Conservation (phyloP, 2,113 vertebrate species). For the Euleptes europaea region DNA sequence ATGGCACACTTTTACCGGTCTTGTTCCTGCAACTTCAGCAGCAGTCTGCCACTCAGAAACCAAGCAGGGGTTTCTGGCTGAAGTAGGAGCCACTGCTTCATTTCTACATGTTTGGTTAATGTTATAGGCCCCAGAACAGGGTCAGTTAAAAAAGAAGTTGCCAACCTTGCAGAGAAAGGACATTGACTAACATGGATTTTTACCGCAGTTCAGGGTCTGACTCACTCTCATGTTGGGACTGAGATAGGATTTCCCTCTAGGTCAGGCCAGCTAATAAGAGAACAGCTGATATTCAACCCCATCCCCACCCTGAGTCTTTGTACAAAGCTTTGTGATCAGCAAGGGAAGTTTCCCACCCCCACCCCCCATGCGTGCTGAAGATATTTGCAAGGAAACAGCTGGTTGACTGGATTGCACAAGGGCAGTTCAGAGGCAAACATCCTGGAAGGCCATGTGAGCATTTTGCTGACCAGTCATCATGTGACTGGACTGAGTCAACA, state of each 20-base stretch:
- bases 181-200: not conserved
- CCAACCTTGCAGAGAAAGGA: not conserved
- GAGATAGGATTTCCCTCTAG: not conserved
- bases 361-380: not conserved
- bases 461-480: slow-evolving; percentile 55
- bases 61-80: not conserved
- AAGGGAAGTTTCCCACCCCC: not conserved
- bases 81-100: not conserved
- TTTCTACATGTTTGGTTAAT: not conserved
- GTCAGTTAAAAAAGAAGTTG: not conserved
- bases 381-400: slow-evolving; percentile 12
- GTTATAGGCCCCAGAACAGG: not conserved
- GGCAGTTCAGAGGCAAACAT: slow-evolving; percentile 28
- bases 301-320: not conserved
- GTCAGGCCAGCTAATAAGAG: accelerated
- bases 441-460: not conserved
- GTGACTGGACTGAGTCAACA: slow-evolving; percentile 6
- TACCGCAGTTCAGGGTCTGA: not conserved
- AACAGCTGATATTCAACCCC: not conserved
- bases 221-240: accelerated
- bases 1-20: too few relatives aligned
- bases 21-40: too few relatives aligned
- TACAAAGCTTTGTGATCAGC: not conserved
- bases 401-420: slow-evolving; percentile 40
- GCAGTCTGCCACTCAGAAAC: too few relatives aligned